Conservation (phyloP, 1,140 invertebrate species). For the Copidosoma floridanum region DNA sequence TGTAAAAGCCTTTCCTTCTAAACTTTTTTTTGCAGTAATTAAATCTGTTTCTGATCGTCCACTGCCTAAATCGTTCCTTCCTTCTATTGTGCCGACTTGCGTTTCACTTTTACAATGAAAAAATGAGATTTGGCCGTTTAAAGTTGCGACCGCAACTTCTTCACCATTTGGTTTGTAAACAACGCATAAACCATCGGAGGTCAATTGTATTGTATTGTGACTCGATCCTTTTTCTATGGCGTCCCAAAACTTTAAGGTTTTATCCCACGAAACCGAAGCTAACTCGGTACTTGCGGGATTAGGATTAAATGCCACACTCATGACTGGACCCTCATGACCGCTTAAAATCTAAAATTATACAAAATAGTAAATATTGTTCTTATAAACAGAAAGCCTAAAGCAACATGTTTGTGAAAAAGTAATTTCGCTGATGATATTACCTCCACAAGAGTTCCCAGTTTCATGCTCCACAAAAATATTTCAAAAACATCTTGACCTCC, state of each 20-base stretch:
- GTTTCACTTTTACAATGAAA: constrained; percentile 72
- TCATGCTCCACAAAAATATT: constrained; percentile 93
- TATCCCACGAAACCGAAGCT: constrained; percentile 92
- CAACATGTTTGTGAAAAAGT: no score
- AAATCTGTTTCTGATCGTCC: constrained; percentile 81
- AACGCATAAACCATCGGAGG: constrained; percentile 80
- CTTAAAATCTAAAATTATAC: constrained; percentile 66
- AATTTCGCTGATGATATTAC: constrained; percentile 58
- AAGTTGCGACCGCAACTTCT: constrained; percentile 86
- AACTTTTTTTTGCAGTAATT: constrained; percentile 81
- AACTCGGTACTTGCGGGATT: constrained; percentile 69
- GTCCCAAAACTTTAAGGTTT: constrained; percentile 90
- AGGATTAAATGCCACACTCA: constrained; percentile 79
- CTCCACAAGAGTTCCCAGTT: constrained; percentile 86
- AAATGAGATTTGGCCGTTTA: constrained; percentile 86
- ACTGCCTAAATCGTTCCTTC: constrained; percentile 82
- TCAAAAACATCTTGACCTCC: constrained; percentile 93
- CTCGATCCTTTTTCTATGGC: constrained; percentile 76
- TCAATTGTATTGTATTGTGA: constrained; percentile 80
- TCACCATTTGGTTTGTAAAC: constrained; percentile 84
- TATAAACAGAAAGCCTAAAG: no score
- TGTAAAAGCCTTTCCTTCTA: constrained; percentile 85
- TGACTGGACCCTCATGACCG: constrained; percentile 91
- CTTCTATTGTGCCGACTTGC: constrained; percentile 81
- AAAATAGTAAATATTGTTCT: no score